Base-by-base conservation (phyloP, 2,113 vertebrate species). In the Azemiops feae region DNA sequence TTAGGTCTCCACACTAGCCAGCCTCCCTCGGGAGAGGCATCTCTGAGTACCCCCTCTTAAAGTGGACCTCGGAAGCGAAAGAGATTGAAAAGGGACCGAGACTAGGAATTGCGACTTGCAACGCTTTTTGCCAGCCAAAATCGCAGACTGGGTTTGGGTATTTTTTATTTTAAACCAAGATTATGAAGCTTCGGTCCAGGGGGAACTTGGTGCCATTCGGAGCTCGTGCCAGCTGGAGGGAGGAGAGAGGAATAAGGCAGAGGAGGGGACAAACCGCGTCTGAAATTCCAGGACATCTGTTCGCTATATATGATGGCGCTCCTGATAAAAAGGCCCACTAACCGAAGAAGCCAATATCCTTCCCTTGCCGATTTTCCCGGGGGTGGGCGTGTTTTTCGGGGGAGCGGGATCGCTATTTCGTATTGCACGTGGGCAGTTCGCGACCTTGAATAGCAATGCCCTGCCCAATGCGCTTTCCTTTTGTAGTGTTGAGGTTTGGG, bases 211-310 rank as follows among this genome's bases (percentile, higher is more conserved):
- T 97, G 95, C 98, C 98, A 97, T 96, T 97, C 97, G 97, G 96
- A 98, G 97, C 97, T 97, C 97, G 97, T 97, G 98, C 97, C 97
- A 98, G 97, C 94, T 97, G 96, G 96, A 96, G 91, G 90, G 87
- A 53, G 93, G 96, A 96, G 34, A 60, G 94, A 96, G 95, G 93
- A 93, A 92, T 85, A 85, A 86, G 58, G 91, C 92, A 94, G 91
- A 95, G 95, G 97, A 96, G 96, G 95, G 93, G 97, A 96, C 96
- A 97, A 47, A 97, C 97, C 97, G 97, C 98, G 98, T 98, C 98
- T 98, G 98, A 98, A 98, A 98, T 98, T 98, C 98, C 98, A 97
- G 98, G 98, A 98, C 98, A 98, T 98, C 98, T 98, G 98, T 98
- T 98, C 98, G 96, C 95, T 97, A 96, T 94, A 96, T 94, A 95